Conservation (phyloP, 2,888 invertebrate genomes). For the Morpho helenor region DNA sequence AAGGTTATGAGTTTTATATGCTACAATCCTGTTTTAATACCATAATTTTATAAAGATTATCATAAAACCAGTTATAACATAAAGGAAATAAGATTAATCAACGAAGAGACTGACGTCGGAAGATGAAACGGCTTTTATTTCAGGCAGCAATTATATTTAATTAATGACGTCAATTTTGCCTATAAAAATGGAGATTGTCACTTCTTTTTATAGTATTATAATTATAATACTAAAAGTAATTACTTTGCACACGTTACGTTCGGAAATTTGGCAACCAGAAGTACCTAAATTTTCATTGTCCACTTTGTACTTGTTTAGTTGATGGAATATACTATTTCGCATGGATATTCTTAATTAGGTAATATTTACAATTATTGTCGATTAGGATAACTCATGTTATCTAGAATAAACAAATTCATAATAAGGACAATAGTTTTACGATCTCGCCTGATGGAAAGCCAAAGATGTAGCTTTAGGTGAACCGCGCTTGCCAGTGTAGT, state of each 20-base stretch:
- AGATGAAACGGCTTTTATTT: slow-evolving; percentile 2
- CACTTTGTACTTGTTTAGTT: too few species aligned
- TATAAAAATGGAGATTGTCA: slow-evolving; percentile 6
- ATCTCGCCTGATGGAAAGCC: too few species aligned
- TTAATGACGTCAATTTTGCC: slow-evolving; percentile 2
- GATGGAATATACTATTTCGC: too few species aligned
- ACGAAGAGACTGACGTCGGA: neutral
- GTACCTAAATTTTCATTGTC: too few species aligned
- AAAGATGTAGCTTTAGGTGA: too few species aligned
- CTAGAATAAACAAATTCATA: too few species aligned
- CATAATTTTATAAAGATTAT: neutral
- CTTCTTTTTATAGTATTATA: slow-evolving; percentile 7
- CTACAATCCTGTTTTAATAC: neutral
- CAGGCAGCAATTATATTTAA: slow-evolving; percentile 1
- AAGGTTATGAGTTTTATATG: neutral
- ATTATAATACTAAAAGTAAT: neutral
- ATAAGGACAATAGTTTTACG: too few species aligned
- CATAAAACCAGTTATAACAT: neutral
- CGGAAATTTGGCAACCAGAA: neutral
- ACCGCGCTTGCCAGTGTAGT: too few species aligned
- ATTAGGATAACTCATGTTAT: too few species aligned
- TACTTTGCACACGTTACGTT: neutral
- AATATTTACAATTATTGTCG: too few species aligned
- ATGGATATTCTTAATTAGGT: too few species aligned
- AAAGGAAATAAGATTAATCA: slow-evolving; percentile 3